Base-by-base conservation (phyloP, 2,113 vertebrate genomes). In the Phylloscopus trochilus region DNA sequence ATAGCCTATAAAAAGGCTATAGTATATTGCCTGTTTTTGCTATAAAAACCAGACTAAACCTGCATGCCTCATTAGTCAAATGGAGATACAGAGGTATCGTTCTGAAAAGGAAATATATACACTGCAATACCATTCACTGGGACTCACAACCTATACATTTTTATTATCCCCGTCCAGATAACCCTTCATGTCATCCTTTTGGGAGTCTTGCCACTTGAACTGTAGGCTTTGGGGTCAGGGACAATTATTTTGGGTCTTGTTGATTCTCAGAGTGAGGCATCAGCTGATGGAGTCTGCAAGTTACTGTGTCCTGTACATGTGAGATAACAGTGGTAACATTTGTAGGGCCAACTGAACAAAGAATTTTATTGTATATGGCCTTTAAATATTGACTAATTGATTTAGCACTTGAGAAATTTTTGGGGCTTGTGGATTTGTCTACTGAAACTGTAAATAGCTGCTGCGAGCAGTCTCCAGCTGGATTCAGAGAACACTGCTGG, bases 381-480 rank as follows among this genome's bases (percentile, higher is more conserved):
- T 89, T 92, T 91, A 84, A 91, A 87, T 91, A 89, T 79, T 92
- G 77, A 72, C 62, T 93, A 76, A 92, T 87, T 82, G 74, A 82
- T 93, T 93, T 95, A 91, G 49, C 26, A 47, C 53, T 89, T 85
- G 31, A 91, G 92, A 92, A 96, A 76, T 92, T 83, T 87, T 95
- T 92, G 74, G 41, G 59, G 33, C 66, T 64, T 83, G 74, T 82
- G 85, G 62, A 62, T 81, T 89, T 91, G 58, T 69, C 83, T 93
- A 23, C 43, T 84, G 35, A 82, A 96, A 62, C 63, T 84, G 77
- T 78, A 78, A 84, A 62, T 46, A 89, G 41, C 21, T 89, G 69
- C 53, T 89, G 62, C 6, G 35, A 92, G 67, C 44, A 69, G 46
- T 80, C 53, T 87, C 93, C 83, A 93, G 70, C 78, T 95, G 87